Evolutionary conservation across 1,140 invertebrate genomes (phyloP).

Genomic region (Danaus plexippus): DNA sequence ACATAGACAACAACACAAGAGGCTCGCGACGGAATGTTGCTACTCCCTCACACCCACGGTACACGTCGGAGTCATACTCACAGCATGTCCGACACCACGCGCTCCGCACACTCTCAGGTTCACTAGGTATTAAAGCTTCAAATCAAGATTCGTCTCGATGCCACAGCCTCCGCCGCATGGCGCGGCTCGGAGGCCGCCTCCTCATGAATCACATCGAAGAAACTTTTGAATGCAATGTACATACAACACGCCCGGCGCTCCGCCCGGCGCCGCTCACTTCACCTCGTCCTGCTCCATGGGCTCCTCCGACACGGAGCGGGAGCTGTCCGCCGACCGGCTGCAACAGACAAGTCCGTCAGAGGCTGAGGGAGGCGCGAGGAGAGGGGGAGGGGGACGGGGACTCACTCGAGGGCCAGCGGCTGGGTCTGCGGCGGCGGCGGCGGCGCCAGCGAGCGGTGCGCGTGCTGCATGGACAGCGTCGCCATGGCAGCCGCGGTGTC

Average conservation of each 20-base stretch:
- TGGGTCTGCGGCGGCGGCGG: conserved; percentile 21
- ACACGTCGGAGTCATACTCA: conserved; percentile 2
- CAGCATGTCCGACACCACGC: conserved; percentile 45
- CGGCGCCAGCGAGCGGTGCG: conserved; percentile 10
- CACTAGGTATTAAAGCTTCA: conserved; percentile 59
- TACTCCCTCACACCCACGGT: conserved; percentile 8
- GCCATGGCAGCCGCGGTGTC: conserved; percentile 96
- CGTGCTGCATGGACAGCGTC: conserved; percentile 85
- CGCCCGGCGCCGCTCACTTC: conserved; percentile 56
- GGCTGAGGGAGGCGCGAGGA: conserved; percentile 5
- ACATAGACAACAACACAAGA: conserved; percentile 22
- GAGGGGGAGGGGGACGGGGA: conserved; percentile 8
- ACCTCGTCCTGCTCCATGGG: conserved; percentile 87
- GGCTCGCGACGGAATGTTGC: conserved; percentile 25
- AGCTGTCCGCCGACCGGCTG: conserved; percentile 74
- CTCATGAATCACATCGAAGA: conserved; percentile 23
- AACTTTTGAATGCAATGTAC: conserved; percentile 19
- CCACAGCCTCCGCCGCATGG: conserved; percentile 31
- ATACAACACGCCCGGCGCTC: conserved; percentile 17
- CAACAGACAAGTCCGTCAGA: not conserved
- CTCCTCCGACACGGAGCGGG: conserved; percentile 81
- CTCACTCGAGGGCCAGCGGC: conserved; percentile 14
- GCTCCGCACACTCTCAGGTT: conserved; percentile 42
- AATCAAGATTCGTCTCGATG: conserved; percentile 58
- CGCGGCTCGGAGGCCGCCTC: conserved; percentile 19